Base-by-base conservation (phyloP, 2,113 vertebrate species). In the Dromiciops gliroides region DNA sequence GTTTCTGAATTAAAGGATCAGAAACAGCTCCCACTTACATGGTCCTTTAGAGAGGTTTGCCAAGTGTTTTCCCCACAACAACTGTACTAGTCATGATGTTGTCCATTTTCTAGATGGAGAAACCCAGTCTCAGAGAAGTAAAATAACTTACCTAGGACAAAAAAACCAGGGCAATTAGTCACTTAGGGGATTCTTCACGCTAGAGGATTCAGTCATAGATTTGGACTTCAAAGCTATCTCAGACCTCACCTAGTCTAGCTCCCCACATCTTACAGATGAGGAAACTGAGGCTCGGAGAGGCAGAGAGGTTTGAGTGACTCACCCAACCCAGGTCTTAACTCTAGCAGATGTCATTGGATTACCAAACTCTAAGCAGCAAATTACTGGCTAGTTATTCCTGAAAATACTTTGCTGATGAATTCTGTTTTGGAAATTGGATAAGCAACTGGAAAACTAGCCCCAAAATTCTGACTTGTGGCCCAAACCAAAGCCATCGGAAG, bases 1-100 rank as follows among this genome's bases (percentile, higher is more conserved):
- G 49, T 47, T 95, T 50, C 90, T 60, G 28, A 90, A 94, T 48
- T 96, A 93, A 93, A 51, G 9, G 92, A 83, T 95, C 89, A 90
- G 95, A 91, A n/a, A 52, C 67, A 92, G 89, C 93, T 50, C 75
- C 16, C 12, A 83, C 92, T 49, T 49, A 47, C 6, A 31, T 9
- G 22, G n/a, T 2, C 2, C 67, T 83, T 83, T 44, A 83, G 19
- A 44, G 23, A 83, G 19, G 67, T 83, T 44, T 83, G 44, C 16
- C 22, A 83, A 83, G n/a, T 23, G n/a, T 31, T 37, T 37, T 67
- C 56, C 56, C 56, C 56, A 67, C 56, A 67, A 67, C 11, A 9
- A 60, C 28, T 12, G 2, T 14, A 67, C 37, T 28, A 67, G 10
- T 37, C 56, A 67, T 11, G 25, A 28, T 52, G 52, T 26, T 53